These are phyloP conservation scores for Protosalanx chinensis DNA, from an alignment of 2,797 vertebrate genomes.

Conservation along the genomic window DNA sequence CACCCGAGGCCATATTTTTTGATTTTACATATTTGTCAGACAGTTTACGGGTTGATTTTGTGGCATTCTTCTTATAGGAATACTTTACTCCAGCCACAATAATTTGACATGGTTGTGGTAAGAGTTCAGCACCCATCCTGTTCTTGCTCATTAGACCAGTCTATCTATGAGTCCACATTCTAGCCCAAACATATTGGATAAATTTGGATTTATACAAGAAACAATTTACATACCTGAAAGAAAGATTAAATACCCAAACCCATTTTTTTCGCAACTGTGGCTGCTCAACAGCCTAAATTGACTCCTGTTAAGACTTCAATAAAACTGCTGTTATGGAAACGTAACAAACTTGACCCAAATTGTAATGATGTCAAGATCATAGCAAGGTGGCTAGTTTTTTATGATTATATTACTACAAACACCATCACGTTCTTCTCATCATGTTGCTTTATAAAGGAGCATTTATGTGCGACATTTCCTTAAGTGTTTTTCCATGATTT, in stretches of 20 bases:
- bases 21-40: not conserved
- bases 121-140: conserved; percentile 4
- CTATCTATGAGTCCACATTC: not conserved
- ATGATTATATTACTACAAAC: not conserved
- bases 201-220: not conserved
- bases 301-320: conserved; percentile 10
- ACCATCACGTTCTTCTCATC: too few species aligned
- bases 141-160: conserved; percentile 27
- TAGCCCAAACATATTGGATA: not conserved
- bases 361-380: not conserved
- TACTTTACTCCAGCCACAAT: conserved; percentile 31
- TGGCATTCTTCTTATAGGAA: conserved; percentile 22
- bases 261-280: conserved; percentile 3
- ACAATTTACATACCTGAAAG: not conserved
- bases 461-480: not conserved
- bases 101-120: conserved; percentile 21
- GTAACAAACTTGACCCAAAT: conserved; percentile 44
- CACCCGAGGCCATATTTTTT: not conserved
- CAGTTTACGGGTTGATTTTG: conserved; percentile 33
- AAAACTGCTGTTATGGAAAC: conserved; percentile 60
- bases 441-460: not conserved
- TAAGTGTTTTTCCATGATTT: not conserved
- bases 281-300: conserved; percentile 6
- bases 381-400: not conserved
- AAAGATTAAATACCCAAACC: not conserved